Percentiles rank a stretch among this genome's conserved stretches.
Conservation (phyloP, 2,888 invertebrate species). For the Junonia oenone region DNA sequence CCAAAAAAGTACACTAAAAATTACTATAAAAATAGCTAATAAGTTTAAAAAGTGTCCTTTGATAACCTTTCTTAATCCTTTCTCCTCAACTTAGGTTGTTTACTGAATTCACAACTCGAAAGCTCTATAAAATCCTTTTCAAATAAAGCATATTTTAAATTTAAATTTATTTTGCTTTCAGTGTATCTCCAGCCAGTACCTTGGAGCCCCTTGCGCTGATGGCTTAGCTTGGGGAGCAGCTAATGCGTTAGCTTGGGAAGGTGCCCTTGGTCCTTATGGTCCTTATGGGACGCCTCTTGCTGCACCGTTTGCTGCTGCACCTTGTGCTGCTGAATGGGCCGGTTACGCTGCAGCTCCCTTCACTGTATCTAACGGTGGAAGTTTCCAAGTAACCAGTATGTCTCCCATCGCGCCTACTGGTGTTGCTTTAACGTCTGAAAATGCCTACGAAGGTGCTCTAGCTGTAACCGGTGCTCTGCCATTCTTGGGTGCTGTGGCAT, state of each 20-base stretch:
- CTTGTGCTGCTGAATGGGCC: slow-evolving; percentile 30
- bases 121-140: too few relatives aligned
- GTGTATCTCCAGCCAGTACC: slow-evolving; percentile 26
- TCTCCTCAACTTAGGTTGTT: too few relatives aligned
- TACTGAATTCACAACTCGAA: too few relatives aligned
- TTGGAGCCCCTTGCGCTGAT: slow-evolving; percentile 15
- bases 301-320: slow-evolving; percentile 14
- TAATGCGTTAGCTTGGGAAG: slow-evolving; percentile 6
- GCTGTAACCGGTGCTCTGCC: slow-evolving; percentile 46
- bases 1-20: too few relatives aligned
- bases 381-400: slow-evolving; percentile 41
- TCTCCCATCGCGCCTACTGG: slow-evolving; percentile 46
- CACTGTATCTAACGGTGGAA: slow-evolving; percentile 44
- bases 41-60: too few relatives aligned
- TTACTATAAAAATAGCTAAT: too few relatives aligned
- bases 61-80: too few relatives aligned
- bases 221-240: slow-evolving; percentile 7
- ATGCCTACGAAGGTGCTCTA: slow-evolving; percentile 44
- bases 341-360: slow-evolving; percentile 41
- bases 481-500: slow-evolving; percentile 45
- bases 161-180: slow-evolving; percentile 12
- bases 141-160: too few relatives aligned
- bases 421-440: slow-evolving; percentile 45
- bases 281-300: slow-evolving; percentile 13
- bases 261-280: slow-evolving; percentile 8